Evolutionary conservation across 2,797 vertebrate species (phyloP).

Genomic region (Poecilia gillii): DNA sequence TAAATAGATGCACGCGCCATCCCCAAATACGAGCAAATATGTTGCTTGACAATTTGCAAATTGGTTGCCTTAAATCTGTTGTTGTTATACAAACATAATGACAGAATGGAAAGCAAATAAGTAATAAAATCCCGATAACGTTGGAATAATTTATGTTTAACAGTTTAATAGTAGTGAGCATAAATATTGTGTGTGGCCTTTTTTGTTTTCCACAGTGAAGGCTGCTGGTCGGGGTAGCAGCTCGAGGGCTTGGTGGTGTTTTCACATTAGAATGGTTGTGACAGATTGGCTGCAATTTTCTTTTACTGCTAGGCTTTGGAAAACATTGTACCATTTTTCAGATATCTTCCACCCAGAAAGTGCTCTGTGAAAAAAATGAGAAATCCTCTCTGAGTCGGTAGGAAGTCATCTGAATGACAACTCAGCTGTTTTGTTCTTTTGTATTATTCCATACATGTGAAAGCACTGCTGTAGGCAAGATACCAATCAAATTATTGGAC

Average conservation of each 20-base stretch:
- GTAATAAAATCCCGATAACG: neutral
- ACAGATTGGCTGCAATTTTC: neutral
- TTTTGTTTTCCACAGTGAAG: neutral
- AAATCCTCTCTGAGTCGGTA: neutral
- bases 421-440: neutral
- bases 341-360: neutral
- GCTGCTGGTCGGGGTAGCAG: neutral
- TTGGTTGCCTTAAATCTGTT: neutral
- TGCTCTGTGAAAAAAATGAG: neutral
- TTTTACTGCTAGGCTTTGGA: neutral
- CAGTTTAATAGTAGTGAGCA: neutral
- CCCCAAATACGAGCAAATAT: slow-evolving; percentile 5
- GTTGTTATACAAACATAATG: neutral
- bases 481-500: neutral
- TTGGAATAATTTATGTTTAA: neutral
- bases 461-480: neutral
- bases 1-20: neutral
- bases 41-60: slow-evolving; percentile 7
- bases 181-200: neutral
- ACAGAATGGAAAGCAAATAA: neutral
- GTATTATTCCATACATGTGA: neutral
- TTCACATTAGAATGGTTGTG: neutral
- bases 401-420: neutral
- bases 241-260: neutral
- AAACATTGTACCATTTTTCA: neutral